Evolutionary conservation across 1,140 invertebrate species (phyloP).

Genomic region (Drosophila lini): DNA sequence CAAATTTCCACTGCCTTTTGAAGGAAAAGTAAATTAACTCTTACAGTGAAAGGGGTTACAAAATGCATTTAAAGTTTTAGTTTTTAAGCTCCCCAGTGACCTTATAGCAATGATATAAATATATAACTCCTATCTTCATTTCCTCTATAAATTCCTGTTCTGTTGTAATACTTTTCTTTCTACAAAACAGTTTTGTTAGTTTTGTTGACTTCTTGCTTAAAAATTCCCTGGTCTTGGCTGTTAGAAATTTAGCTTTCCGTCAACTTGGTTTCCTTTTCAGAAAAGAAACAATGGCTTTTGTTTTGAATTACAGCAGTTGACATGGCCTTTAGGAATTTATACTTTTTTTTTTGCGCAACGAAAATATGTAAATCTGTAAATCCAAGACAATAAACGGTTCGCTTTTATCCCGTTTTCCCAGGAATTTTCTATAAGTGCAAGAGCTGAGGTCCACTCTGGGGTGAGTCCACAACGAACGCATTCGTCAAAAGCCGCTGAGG

Average conservation of each 20-base stretch:
- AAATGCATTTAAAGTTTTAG: neutral
- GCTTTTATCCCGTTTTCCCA: neutral
- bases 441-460: neutral
- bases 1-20: too few relatives aligned
- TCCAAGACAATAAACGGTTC: neutral
- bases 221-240: neutral
- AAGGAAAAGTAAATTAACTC: neutral
- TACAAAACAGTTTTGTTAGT: neutral
- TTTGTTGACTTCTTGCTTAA: neutral
- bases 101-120: too few relatives aligned
- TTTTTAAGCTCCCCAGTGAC: neutral
- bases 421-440: neutral
- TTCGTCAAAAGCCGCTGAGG: constrained; percentile 10
- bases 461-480: neutral
- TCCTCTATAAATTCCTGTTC: neutral
- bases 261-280: neutral
- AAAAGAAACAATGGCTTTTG: neutral
- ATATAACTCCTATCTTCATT: neutral
- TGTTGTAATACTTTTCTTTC: neutral
- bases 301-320: neutral
- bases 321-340: neutral
- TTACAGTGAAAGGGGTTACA: neutral
- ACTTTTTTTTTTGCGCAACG: neutral
- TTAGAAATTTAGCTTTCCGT: neutral
- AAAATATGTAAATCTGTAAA: neutral